A percentile compares a stretch with the other conserved stretches of the same genome.
Conservation (phyloP, 1,140 invertebrate genomes). For the Lutraria rhynchaena region DNA sequence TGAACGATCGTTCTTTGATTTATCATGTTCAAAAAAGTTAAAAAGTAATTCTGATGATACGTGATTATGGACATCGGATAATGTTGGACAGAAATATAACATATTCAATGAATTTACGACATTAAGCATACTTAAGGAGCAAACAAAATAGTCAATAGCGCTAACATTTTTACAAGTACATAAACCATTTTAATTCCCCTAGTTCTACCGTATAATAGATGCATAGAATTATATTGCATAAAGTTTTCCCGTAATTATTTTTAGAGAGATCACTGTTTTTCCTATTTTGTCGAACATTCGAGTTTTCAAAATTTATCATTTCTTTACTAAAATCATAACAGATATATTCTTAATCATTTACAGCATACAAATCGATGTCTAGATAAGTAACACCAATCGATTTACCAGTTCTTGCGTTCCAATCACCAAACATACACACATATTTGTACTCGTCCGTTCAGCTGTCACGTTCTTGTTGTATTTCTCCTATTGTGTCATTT, state of each 20-base stretch:
- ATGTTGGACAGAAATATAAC: no score
- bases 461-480: background rate
- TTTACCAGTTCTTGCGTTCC: background rate
- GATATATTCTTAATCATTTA: slow-evolving; percentile 3
- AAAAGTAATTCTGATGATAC: no score
- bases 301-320: background rate
- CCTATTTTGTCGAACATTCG: background rate
- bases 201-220: slow-evolving; percentile 1
- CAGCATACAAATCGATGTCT: background rate
- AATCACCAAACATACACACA: slow-evolving; percentile 12
- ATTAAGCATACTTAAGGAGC: no score
- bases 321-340: background rate
- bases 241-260: slow-evolving; percentile 13
- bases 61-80: no score
- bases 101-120: no score
- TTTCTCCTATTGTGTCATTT: background rate
- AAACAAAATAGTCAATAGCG: slow-evolving; percentile 21
- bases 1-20: no score
- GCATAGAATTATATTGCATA: background rate
- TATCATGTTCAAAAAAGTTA: no score
- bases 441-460: background rate
- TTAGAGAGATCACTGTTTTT: background rate
- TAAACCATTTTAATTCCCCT: background rate
- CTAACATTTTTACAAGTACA: slow-evolving; percentile 11
- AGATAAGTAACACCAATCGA: background rate